Conservation (phyloP, 2,113 vertebrate genomes). For the Urocolius indicus region DNA sequence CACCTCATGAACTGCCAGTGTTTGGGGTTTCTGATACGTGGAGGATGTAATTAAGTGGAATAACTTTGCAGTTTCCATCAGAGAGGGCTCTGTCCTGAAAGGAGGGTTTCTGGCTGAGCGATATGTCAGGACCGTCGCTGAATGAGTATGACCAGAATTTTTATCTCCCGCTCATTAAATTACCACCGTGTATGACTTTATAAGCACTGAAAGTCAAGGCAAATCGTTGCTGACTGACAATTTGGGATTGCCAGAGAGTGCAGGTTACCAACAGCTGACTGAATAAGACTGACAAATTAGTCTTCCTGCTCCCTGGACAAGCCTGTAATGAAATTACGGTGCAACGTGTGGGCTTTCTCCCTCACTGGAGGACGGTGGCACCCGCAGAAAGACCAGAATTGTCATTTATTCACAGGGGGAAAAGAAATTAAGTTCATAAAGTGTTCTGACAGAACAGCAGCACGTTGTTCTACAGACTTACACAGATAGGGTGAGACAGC, state of each 20-base stretch:
- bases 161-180: slow-evolving; percentile 77
- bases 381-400: not conserved
- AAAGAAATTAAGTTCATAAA: not conserved
- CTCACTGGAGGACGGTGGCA: rapidly evolving
- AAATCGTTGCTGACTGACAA: slow-evolving; percentile 60
- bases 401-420: not conserved
- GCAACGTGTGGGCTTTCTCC: not conserved
- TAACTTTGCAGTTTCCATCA: slow-evolving; percentile 27
- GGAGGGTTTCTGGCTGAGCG: slow-evolving; percentile 46
- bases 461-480: not conserved
- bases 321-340: slow-evolving; percentile 11
- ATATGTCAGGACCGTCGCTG: slow-evolving; percentile 60
- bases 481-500: not conserved
- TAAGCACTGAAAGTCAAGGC: slow-evolving; percentile 52
- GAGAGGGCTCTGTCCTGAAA: slow-evolving; percentile 53
- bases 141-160: slow-evolving; percentile 74
- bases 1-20: not conserved
- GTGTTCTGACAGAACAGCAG: not conserved
- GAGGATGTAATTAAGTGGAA: slow-evolving; percentile 37
- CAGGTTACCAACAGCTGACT: slow-evolving; percentile 57
- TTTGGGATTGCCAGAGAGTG: slow-evolving; percentile 1
- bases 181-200: slow-evolving; percentile 61
- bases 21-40: not conserved
- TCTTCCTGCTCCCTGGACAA: not conserved
- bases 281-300: slow-evolving; percentile 26